Percentiles rank a stretch among this genome's conserved stretches.
These are phyloP conservation scores for Chironomus tepperi DNA, from an alignment of 1,140 invertebrate species.

Conservation along the genomic window DNA sequence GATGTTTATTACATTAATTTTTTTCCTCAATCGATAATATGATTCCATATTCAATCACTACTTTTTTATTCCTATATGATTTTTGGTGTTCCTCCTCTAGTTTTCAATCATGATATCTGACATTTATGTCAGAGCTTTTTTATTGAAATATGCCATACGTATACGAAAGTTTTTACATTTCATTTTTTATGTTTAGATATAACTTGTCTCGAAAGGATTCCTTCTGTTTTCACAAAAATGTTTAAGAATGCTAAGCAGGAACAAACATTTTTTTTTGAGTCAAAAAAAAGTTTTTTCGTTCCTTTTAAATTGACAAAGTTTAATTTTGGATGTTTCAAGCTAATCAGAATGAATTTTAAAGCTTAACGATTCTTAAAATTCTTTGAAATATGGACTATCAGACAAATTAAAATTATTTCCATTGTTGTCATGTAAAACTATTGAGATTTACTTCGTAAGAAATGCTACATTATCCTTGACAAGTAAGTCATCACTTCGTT, in stretches of 20 bases:
- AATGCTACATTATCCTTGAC: too few relatives aligned
- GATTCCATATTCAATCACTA: background rate
- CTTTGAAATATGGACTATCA: too few relatives aligned
- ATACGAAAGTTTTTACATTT: background rate
- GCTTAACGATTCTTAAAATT: too few relatives aligned
- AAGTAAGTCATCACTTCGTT: too few relatives aligned
- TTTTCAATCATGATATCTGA: constrained; percentile 14
- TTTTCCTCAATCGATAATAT: background rate
- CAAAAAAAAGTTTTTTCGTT: background rate
- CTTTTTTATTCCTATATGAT: too few relatives aligned
- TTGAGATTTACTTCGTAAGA: too few relatives aligned
- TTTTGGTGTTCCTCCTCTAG: background rate
- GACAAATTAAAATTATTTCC: too few relatives aligned
- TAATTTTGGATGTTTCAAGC: too few relatives aligned
- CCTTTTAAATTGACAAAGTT: too few relatives aligned
- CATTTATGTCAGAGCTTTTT: constrained; percentile 7
- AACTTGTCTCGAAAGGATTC: background rate
- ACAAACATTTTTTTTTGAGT: background rate
- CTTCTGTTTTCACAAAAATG: background rate
- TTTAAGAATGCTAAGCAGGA: background rate
- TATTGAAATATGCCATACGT: background rate
- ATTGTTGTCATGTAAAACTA: too few relatives aligned
- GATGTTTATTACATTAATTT: background rate
- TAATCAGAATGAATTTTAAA: too few relatives aligned
- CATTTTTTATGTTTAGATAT: background rate